Conservation (phyloP, 2,888 invertebrate genomes). For the Chrysina gloriosa region DNA sequence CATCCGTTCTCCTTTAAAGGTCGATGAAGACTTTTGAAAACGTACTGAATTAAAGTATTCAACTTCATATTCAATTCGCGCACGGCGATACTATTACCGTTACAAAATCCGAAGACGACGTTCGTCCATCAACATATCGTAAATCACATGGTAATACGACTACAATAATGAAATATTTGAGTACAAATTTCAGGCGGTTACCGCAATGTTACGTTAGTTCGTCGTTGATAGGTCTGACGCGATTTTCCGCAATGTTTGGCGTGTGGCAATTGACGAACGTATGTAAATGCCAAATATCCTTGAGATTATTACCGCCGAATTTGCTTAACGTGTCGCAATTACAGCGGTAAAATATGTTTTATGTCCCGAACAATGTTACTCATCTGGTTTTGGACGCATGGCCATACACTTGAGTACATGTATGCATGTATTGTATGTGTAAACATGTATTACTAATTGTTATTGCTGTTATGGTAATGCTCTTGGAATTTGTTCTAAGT, state of each 20-base stretch:
- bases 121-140: no score
- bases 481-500: no score
- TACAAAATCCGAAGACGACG: no score
- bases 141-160: neutral
- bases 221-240: neutral
- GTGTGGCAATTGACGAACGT: neutral
- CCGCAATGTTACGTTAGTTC: neutral
- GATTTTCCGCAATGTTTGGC: neutral
- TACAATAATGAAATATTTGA: neutral
- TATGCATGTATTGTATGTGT: no score
- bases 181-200: neutral
- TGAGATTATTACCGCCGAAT: neutral
- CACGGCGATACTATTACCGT: no score
- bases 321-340: conserved; percentile 11
- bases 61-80: no score
- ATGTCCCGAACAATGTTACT: neutral
- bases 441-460: no score
- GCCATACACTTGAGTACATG: no score
- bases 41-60: no score
- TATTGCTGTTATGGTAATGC: neutral
- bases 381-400: neutral
- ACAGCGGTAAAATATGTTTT: neutral
- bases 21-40: no score
- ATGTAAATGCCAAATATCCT: neutral
- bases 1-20: no score